These are phyloP conservation scores for Falco novaeseelandiae DNA, from an alignment of 2,797 vertebrate genomes.

Conservation along the genomic window DNA sequence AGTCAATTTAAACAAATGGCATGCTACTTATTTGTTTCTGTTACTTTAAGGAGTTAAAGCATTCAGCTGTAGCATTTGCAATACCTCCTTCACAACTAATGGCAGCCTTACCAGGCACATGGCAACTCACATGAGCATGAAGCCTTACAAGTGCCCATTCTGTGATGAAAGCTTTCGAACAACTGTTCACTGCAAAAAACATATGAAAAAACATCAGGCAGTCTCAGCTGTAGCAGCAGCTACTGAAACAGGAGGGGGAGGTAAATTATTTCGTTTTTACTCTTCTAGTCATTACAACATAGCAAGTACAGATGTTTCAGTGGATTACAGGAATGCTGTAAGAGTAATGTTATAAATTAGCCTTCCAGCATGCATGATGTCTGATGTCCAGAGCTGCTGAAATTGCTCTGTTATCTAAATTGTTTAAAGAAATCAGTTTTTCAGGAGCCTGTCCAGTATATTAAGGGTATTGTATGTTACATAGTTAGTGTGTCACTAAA, in stretches of 20 bases:
- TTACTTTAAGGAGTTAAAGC: conserved; percentile 89
- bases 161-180: conserved; percentile 94
- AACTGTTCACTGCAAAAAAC: conserved; percentile 90
- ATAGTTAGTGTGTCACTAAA: neutral
- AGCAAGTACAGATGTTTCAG: conserved; percentile 12
- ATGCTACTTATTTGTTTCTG: neutral
- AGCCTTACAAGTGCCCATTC: conserved; percentile 92
- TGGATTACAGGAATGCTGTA: neutral
- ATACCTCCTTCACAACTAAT: conserved; percentile 94
- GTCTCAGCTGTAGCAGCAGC: conserved; percentile 60
- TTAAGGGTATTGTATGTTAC: neutral
- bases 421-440: neutral
- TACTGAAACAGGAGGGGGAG: conserved; percentile 73
- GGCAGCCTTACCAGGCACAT: conserved; percentile 97
- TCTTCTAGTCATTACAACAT: neutral
- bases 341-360: neutral
- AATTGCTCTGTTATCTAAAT: neutral
- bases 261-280: conserved; percentile 68
- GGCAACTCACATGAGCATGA: conserved; percentile 90
- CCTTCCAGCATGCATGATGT: neutral
- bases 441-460: neutral
- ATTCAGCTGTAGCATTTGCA: conserved; percentile 91
- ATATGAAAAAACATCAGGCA: conserved; percentile 91
- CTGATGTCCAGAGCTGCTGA: neutral
- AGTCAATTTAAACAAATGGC: conserved; percentile 18